Percentiles rank a stretch among this genome's conserved stretches.
Conservation (phyloP, 2,113 vertebrate species). For the Lasiurus borealis region DNA sequence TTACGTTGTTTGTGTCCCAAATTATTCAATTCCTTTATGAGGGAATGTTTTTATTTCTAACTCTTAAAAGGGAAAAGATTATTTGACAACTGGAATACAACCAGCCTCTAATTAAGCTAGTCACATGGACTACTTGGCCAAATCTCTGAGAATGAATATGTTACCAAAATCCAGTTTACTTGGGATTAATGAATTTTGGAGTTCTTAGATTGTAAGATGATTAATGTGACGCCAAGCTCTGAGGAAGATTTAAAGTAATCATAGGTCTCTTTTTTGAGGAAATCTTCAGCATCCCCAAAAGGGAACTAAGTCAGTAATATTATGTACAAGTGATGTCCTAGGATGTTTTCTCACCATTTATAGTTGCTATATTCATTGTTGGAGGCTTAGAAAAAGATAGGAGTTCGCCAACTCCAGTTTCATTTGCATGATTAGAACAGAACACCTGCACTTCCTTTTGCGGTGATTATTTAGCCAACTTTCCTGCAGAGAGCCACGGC, state of each 20-base stretch:
- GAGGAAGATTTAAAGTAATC: constrained; percentile 40
- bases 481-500: constrained; percentile 28
- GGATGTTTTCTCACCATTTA: constrained; percentile 7
- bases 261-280: not conserved
- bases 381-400: not conserved
- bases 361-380: constrained; percentile 11
- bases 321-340: not conserved
- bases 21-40: constrained; percentile 85
- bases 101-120: constrained; percentile 71
- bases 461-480: constrained; percentile 52
- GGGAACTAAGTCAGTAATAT: not conserved
- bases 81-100: constrained; percentile 82
- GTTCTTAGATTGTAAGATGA: constrained; percentile 65
- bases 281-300: constrained; percentile 48
- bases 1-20: constrained; percentile 83
- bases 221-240: constrained; percentile 59
- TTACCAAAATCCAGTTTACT: constrained; percentile 31
- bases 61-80: constrained; percentile 79
- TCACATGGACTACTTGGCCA: constrained; percentile 66
- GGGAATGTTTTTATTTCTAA: constrained; percentile 78
- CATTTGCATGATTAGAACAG: constrained; percentile 46
- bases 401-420: not conserved
- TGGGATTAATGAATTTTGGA: constrained; percentile 64
- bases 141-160: constrained; percentile 74
- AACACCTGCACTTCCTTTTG: constrained; percentile 44